phyloP scores from a whole-genome alignment of 1,140 invertebrate species.

The Rhopalosiphum maidis region DNA sequence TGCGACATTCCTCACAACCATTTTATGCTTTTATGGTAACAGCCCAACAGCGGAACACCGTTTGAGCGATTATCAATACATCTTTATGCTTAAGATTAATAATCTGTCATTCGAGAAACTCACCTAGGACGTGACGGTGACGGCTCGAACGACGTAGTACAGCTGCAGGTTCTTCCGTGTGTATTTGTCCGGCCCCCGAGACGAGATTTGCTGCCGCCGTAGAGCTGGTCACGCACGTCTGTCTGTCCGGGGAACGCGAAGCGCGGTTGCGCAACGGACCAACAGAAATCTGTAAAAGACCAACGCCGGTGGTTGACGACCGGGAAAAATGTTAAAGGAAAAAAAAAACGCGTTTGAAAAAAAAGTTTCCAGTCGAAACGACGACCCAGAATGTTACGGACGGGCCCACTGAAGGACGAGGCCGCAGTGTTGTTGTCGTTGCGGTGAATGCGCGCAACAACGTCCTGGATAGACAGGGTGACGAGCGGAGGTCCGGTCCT shows the following conservation, averaged over 20 bases:
- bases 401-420: slow-evolving; percentile 57
- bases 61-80: neutral
- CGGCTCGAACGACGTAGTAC: neutral
- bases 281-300: neutral
- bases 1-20: neutral
- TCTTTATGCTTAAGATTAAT: neutral
- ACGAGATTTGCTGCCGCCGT: neutral
- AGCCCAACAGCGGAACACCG: neutral
- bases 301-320: neutral
- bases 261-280: neutral
- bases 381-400: slow-evolving; percentile 55
- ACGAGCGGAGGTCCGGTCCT: neutral
- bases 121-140: neutral
- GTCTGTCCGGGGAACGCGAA: slow-evolving; percentile 26
- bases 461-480: neutral
- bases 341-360: slow-evolving; percentile 31
- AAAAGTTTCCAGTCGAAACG: slow-evolving; percentile 33
- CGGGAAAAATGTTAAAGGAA: neutral
- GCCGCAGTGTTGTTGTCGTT: slow-evolving; percentile 50
- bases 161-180: slow-evolving; percentile 1
- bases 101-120: neutral
- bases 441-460: slow-evolving; percentile 26
- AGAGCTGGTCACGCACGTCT: neutral
- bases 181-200: slow-evolving; percentile 10
- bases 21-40: no score